Evolutionary conservation across 1,140 invertebrate genomes (phyloP).

Genomic region (Temnothorax curvispinosus): DNA sequence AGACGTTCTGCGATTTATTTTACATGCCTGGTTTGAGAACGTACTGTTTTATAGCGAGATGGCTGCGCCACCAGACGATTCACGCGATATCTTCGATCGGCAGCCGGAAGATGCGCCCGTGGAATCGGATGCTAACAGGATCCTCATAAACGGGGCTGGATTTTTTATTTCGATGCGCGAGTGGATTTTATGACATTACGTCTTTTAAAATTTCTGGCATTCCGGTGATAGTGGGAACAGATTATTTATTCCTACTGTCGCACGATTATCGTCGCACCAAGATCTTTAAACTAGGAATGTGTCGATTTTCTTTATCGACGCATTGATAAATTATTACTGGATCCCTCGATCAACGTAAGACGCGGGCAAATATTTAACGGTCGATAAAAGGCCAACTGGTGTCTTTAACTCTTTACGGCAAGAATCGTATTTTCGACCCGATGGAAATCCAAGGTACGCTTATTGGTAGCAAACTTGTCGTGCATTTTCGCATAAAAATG

Average conservation of each 20-base stretch:
- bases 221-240: slow-evolving; percentile 49
- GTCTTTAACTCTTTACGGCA: slow-evolving; percentile 34
- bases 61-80: slow-evolving; percentile 1
- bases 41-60: slow-evolving; percentile 49
- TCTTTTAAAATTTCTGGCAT: slow-evolving; percentile 57
- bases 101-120: slow-evolving; percentile 39
- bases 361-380: slow-evolving; percentile 37
- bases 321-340: slow-evolving; percentile 62
- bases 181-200: slow-evolving; percentile 56
- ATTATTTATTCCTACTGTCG: slow-evolving; percentile 17
- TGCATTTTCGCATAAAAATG: slow-evolving; percentile 36
- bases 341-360: not conserved
- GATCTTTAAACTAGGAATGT: slow-evolving; percentile 53
- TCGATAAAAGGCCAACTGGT: slow-evolving; percentile 56
- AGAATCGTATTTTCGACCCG: slow-evolving; percentile 26
- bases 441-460: slow-evolving; percentile 32
- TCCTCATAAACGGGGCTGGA: slow-evolving; percentile 60
- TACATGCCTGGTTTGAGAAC: slow-evolving; percentile 33
- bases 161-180: slow-evolving; percentile 7
- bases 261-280: slow-evolving; percentile 34
- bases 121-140: slow-evolving; percentile 60
- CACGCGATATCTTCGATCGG: slow-evolving; percentile 41
- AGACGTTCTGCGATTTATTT: slow-evolving; percentile 49
- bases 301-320: slow-evolving; percentile 46
- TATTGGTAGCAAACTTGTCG: slow-evolving; percentile 18